These are phyloP conservation scores for Odontamblyopus rebecca DNA, from an alignment of 2,797 vertebrate genomes.

Conservation along the genomic window DNA sequence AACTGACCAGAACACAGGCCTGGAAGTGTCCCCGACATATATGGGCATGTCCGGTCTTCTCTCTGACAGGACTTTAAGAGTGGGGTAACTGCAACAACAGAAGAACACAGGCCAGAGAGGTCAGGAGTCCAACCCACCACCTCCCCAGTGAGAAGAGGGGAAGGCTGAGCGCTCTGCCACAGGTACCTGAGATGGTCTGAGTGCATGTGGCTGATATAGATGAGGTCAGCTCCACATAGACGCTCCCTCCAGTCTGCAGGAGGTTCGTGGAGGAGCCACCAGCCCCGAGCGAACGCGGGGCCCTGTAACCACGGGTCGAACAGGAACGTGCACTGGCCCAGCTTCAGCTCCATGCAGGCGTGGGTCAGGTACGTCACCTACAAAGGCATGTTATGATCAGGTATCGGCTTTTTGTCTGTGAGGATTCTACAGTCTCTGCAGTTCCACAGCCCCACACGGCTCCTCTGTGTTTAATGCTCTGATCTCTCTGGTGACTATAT, in stretches of 20 bases:
- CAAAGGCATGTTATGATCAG: background rate
- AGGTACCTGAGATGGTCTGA: constrained; percentile 84
- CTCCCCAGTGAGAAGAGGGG: background rate
- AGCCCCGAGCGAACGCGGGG: constrained; percentile 82
- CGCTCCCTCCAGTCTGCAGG: constrained; percentile 75
- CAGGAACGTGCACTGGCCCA: constrained; percentile 71
- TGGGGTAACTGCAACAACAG: constrained; percentile 75
- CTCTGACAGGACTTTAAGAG: constrained; percentile 71
- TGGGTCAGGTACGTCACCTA: constrained; percentile 84
- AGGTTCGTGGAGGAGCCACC: constrained; percentile 85
- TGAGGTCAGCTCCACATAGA: constrained; percentile 75
- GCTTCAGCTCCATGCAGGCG: constrained; percentile 81
- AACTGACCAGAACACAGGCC: constrained; percentile 80
- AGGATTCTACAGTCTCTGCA: too few species aligned
- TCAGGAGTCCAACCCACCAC: too few species aligned
- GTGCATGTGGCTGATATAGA: constrained; percentile 87
- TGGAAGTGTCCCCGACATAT: constrained; percentile 80
- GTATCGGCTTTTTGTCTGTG: too few species aligned
- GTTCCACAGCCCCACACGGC: too few species aligned
- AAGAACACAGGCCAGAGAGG: background rate
- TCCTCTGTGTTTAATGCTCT: too few species aligned
- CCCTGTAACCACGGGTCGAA: constrained; percentile 84
- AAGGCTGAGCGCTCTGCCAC: background rate
- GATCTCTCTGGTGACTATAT: too few species aligned
- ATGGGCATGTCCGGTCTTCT: constrained; percentile 77